Evolutionary conservation across 2,888 invertebrate species (phyloP).

Genomic region (Noctua pronuba): DNA sequence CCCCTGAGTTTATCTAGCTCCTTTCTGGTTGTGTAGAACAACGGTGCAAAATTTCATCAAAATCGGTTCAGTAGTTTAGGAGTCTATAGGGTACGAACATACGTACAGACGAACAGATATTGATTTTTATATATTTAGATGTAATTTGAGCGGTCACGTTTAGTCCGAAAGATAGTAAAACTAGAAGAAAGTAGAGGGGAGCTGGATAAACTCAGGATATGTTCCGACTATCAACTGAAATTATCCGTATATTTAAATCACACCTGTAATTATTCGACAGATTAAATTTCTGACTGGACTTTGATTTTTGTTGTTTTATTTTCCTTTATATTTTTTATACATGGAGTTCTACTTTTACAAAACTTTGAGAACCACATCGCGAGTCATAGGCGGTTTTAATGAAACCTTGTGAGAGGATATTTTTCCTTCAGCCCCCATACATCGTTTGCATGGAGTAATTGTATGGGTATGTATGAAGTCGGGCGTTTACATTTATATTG

Average conservation of each 20-base stretch:
- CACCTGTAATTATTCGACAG: neutral
- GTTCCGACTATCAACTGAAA: neutral
- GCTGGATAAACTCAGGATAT: neutral
- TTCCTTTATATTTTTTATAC: neutral
- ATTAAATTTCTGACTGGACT: neutral
- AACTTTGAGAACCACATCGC: constrained; percentile 51
- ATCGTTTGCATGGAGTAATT: constrained; percentile 63
- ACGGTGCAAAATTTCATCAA: no score
- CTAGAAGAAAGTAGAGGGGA: neutral
- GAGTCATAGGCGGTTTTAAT: constrained; percentile 53
- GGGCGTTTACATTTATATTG: constrained; percentile 72
- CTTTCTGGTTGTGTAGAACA: no score
- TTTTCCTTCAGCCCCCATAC: constrained; percentile 40
- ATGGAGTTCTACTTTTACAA: neutral
- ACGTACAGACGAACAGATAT: no score
- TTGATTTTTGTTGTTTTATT: neutral
- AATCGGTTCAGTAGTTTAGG: no score
- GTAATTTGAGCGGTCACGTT: neutral
- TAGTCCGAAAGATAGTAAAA: neutral
- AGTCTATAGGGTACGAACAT: no score
- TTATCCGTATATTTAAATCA: neutral
- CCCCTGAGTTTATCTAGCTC: no score
- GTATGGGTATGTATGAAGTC: constrained; percentile 67
- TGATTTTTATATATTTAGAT: no score
- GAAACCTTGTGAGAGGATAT: constrained; percentile 46